Base-by-base conservation (phyloP, 2,888 invertebrate genomes). In the Seira musarum region DNA sequence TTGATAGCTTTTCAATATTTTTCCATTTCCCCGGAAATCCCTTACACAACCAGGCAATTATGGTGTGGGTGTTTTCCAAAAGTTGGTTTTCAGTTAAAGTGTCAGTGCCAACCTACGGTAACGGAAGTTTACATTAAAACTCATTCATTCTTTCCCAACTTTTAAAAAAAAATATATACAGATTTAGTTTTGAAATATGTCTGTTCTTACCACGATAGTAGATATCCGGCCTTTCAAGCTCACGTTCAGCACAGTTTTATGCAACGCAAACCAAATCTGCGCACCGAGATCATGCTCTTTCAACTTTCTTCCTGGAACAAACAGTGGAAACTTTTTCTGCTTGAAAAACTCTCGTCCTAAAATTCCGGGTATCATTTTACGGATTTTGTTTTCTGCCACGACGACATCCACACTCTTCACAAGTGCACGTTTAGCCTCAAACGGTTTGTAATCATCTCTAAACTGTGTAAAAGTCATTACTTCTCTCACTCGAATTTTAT, bases 21-120 rank as follows among this genome's bases (percentile, higher is more conserved):
- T 22, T 35, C 84, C 84, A 86, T 19, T 84, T 82, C 53, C 86
- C 86, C 10, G 86, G 86, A 77, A 75, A 86, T 13, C 65, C 77
- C 19, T 72, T 79, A 2, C 30, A 61, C 1, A 85, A 67, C 82
- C 83, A 83, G 24, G 69, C 40, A 25, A 76, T 57, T n/a, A 85
- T 81, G 30, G 72, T 84, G 1, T 25, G 49, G 10, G 82, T 63
- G 67, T 86, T 86, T 53, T 81, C 82, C 1, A 81, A 60, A 0
- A 86, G 64, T 49, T 85, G 73, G 8, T 83, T 80, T 8, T 64
- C 72, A 2, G 70, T 68, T 1, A 86, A 67, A 17, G 84, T 83
- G 57, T 84, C 82, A 17, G 81, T 81, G 1, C 85, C 86, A 67
- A 84, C 68, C 86, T 86, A 66, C 71, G 60, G 25, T 67, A n/a